Evolutionary conservation across 2,888 invertebrate species (phyloP), one percentile per base, ranked within the genome.

Genomic region (Sclerodermus sp.): DNA sequence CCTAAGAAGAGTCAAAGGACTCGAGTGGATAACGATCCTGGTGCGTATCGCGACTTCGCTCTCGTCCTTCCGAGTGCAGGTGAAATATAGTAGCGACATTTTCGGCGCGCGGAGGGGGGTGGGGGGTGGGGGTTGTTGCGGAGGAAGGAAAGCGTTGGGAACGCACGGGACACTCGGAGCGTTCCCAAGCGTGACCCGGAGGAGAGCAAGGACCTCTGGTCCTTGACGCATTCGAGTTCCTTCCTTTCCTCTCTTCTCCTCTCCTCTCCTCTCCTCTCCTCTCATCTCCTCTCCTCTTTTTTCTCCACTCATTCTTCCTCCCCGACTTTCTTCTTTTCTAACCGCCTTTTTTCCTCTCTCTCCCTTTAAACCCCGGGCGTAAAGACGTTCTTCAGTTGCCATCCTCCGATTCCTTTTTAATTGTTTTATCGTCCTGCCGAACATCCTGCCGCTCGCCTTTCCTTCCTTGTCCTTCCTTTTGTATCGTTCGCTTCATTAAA

Each of bases 121-220:
- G n/a, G n/a, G n/a, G n/a, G n/a, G n/a, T n/a, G n/a, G n/a, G n/a
- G n/a, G n/a, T n/a, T n/a, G n/a, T n/a, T n/a, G n/a, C n/a, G n/a
- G n/a, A n/a, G n/a, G n/a, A n/a, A 34, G 42, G 31, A 34, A 34
- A 44, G 37, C 38, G 30, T 23, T 32, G 32, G 45, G 42, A 50
- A 17, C 15, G 8, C 29, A 14, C 12, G 31, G 30, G 5, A n/a
- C 16, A 42, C 9, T n/a, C n/a, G 12, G 16, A 12, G 29, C 14
- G 43, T 13, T 50, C 51, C 44, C 23, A 23, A 8, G 23, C 23
- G 8, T 23, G 23, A 23, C 23, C 23, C 23, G 8, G 23, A 23
- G 66, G 72, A 68, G 74, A 70, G 73, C 75, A 75, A 75, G 68
- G 74, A 75, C 75, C 75, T 72, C 64, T 68, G 69, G 74, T 67